Conservation (phyloP, 2,113 vertebrate genomes). For the Gavia stellata region DNA sequence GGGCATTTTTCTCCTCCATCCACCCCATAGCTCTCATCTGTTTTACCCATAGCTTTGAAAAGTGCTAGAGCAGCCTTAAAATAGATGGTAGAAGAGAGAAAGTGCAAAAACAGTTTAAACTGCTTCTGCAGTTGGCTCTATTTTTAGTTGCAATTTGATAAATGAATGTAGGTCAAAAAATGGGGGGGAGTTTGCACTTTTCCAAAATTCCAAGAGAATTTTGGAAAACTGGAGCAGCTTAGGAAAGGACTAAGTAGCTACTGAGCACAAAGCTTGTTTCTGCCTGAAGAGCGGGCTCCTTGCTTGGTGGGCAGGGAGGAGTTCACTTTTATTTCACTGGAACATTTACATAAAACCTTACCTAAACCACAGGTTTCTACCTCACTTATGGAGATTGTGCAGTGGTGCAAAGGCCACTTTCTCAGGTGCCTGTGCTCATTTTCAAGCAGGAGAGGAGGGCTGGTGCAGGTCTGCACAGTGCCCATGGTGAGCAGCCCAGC, state of each 20-base stretch:
- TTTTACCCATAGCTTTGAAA: not conserved
- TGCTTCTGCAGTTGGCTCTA: not conserved
- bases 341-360: not conserved
- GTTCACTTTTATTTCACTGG: not conserved
- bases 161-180: constrained; percentile 35
- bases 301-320: rapidly evolving
- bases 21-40: not conserved
- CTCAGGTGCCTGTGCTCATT: not conserved
- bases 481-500: not conserved
- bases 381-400: not conserved
- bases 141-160: constrained; percentile 15
- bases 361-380: not conserved
- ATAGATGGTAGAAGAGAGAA: not conserved
- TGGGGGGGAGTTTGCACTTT: not conserved
- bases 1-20: not conserved
- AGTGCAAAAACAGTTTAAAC: not conserved
- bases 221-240: not conserved
- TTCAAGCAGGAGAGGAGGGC: too few relatives aligned
- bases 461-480: not conserved
- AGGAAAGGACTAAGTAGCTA: not conserved
- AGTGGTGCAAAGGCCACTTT: not conserved
- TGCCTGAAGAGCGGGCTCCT: not conserved
- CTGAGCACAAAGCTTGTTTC: not conserved
- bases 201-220: not conserved
- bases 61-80: not conserved